phyloP scores from a whole-genome alignment of 2,888 invertebrate genomes.

The Dorcus hopei region DNA sequence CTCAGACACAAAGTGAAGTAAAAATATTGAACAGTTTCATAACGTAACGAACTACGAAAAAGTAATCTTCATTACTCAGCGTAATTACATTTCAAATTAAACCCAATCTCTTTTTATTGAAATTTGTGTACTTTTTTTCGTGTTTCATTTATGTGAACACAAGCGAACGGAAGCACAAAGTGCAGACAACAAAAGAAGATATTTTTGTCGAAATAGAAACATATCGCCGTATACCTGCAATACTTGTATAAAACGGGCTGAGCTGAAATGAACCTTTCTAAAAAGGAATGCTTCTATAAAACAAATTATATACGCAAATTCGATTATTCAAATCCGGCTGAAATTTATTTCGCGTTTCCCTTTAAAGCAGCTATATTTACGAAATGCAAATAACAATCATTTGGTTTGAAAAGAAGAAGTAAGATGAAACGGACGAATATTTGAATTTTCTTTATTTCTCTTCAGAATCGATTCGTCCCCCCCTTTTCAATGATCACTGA shows the following conservation, averaged over 20 bases:
- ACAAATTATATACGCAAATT: constrained; percentile 44
- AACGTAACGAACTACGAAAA: too few relatives aligned
- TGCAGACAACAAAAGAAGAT: too few relatives aligned
- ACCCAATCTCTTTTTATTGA: too few relatives aligned
- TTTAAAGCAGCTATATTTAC: constrained; percentile 38
- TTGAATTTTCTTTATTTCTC: constrained; percentile 26
- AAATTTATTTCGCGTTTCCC: constrained; percentile 43
- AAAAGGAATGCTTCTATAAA: constrained; percentile 35
- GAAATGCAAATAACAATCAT: constrained; percentile 42
- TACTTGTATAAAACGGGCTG: constrained; percentile 18
- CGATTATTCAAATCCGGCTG: constrained; percentile 44
- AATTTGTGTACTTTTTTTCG: too few relatives aligned
- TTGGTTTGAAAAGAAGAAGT: constrained; percentile 22
- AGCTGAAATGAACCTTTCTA: constrained; percentile 31
- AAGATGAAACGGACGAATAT: constrained; percentile 29
- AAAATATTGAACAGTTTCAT: too few relatives aligned
- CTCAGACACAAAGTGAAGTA: too few relatives aligned
- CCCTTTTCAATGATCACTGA: constrained; percentile 38
- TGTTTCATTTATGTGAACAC: too few relatives aligned
- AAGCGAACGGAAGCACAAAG: too few relatives aligned
- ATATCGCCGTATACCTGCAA: too few relatives aligned
- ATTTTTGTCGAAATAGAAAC: too few relatives aligned
- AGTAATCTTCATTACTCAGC: too few relatives aligned
- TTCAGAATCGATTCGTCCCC: constrained; percentile 34
- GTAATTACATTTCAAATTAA: too few relatives aligned